phyloP scores from a whole-genome alignment of 2,113 vertebrate genomes.

The Peromyscus californicus region DNA sequence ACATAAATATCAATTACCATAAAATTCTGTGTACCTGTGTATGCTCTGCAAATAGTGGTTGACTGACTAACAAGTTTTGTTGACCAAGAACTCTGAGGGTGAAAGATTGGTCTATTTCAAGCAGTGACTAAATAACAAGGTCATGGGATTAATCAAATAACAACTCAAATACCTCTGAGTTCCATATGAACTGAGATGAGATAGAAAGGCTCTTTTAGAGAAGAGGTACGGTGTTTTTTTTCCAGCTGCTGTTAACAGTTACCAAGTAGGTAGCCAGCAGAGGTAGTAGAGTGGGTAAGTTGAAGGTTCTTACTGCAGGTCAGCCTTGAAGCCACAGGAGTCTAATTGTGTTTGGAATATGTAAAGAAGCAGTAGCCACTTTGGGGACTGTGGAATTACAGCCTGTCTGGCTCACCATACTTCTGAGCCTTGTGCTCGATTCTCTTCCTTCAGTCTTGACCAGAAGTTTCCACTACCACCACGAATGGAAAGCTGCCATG shows the following conservation, averaged over 20 bases:
- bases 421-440: not conserved
- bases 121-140: slow-evolving; percentile 66
- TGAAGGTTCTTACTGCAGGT: not conserved
- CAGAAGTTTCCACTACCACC: not conserved
- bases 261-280: not conserved
- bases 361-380: not conserved
- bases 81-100: slow-evolving; percentile 70
- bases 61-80: slow-evolving; percentile 67
- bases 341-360: not conserved
- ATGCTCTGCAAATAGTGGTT: slow-evolving; percentile 72
- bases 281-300: no score
- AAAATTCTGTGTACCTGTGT: slow-evolving; percentile 63
- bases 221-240: not conserved
- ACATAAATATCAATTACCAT: slow-evolving; percentile 75
- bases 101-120: slow-evolving; percentile 60
- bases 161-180: not conserved
- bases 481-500: not conserved
- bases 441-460: not conserved
- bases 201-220: not conserved
- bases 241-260: not conserved
- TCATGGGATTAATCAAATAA: slow-evolving; percentile 64
- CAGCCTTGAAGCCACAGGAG: not conserved
- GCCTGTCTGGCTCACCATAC: not conserved
- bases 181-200: not conserved
- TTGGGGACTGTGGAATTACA: not conserved